Conservation (phyloP, 2,888 invertebrate species). For the Ormyrus thymus region DNA sequence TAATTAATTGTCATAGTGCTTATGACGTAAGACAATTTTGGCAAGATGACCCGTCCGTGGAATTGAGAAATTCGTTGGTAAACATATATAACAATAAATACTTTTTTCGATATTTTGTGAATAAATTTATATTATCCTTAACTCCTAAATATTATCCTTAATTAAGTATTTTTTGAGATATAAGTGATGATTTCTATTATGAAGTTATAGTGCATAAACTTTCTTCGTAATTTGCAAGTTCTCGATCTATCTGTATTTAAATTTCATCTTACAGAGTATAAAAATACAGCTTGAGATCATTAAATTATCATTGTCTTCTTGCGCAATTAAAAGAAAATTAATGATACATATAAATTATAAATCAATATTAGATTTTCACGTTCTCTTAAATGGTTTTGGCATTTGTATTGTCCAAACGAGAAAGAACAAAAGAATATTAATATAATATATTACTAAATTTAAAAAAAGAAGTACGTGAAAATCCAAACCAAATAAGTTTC, state of each 20-base stretch:
- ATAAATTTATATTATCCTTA: no score
- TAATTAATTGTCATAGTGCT: not conserved
- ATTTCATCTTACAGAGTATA: no score
- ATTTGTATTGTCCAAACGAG: not conserved
- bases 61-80: conserved; percentile 34
- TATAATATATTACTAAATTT: not conserved
- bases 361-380: not conserved
- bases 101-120: not conserved
- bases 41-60: conserved; percentile 1
- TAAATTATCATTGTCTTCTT: not conserved
- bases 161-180: no score
- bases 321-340: not conserved
- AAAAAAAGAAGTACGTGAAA: not conserved
- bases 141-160: no score
- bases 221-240: no score
- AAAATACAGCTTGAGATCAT: no score
- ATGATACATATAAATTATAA: no score
- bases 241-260: no score
- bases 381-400: not conserved
- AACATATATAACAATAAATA: conserved; percentile 32
- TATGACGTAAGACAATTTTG: not conserved
- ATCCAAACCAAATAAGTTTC: not conserved
- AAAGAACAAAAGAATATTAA: no score
- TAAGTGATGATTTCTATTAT: no score
- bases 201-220: no score